Conservation (phyloP, 2,888 invertebrate species). For the Drosophila pseudotalamancana region DNA sequence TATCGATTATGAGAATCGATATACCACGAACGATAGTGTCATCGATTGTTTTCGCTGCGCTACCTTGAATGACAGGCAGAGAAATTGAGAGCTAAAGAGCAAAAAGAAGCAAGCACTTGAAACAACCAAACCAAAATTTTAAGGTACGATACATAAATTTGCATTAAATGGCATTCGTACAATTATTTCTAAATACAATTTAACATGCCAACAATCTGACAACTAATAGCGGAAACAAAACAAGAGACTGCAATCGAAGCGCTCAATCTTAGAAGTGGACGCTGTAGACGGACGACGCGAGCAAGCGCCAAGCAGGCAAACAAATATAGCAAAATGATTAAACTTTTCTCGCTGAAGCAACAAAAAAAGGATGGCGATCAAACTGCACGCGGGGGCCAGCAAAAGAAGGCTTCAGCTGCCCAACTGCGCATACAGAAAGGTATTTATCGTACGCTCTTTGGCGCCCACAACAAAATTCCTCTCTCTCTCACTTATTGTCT, state of each 20-base stretch:
- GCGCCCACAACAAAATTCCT: constrained; percentile 16
- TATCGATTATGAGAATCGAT: constrained; percentile 1
- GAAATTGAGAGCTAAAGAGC: constrained; percentile 34
- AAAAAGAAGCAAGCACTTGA: constrained; percentile 49
- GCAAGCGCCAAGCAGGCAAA: constrained; percentile 46
- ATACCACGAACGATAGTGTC: background rate
- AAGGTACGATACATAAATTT: constrained; percentile 38
- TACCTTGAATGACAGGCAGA: constrained; percentile 40
- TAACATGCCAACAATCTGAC: constrained; percentile 4
- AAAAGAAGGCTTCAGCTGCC: constrained; percentile 98
- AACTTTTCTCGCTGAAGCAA: constrained; percentile 98
- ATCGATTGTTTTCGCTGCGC: constrained; percentile 12
- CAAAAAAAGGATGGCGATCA: constrained; percentile 99
- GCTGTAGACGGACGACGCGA: constrained; percentile 40
- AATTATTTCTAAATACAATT: constrained; percentile 15
- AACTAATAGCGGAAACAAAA: constrained; percentile 1
- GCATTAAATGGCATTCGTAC: constrained; percentile 1
- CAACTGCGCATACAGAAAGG: constrained; percentile 99
- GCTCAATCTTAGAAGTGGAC: constrained; percentile 20
- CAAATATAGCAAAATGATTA: constrained; percentile 90
- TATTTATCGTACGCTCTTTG: constrained; percentile 80
- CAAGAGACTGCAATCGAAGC: constrained; percentile 4
- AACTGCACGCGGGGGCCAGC: constrained; percentile 89
- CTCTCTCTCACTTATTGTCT: background rate
- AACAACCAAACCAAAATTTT: constrained; percentile 50